A percentile compares a stretch with the other conserved stretches of the same genome.
Evolutionary conservation across 2,113 vertebrate species (phyloP).

Genomic region (Empidonax alnorum): DNA sequence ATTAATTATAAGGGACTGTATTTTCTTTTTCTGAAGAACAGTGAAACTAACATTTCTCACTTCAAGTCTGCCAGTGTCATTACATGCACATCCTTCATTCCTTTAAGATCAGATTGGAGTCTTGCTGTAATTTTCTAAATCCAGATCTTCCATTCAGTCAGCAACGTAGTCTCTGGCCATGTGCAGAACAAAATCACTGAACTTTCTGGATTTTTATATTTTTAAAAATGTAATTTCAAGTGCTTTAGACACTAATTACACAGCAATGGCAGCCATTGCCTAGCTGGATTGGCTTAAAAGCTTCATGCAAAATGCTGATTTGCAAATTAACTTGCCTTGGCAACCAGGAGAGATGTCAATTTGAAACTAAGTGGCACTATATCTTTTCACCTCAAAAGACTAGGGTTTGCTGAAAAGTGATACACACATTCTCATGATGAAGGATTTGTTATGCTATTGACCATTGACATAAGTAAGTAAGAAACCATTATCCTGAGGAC

Average conservation of each 20-base stretch:
- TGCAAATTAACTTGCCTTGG: constrained; percentile 28
- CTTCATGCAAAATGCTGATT: not conserved
- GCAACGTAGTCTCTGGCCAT: not conserved
- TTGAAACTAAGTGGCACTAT: constrained; percentile 30
- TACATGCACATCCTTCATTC: not conserved
- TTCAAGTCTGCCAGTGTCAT: not conserved
- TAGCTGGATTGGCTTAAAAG: constrained; percentile 1
- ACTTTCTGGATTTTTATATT: not conserved
- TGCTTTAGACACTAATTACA: constrained; percentile 18
- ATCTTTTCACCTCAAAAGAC: constrained; percentile 46
- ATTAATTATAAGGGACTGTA: not conserved
- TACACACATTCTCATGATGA: constrained; percentile 13
- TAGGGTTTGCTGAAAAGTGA: constrained; percentile 42
- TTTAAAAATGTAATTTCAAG: not conserved
- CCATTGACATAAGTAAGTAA: constrained; percentile 44
- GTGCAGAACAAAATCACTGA: not conserved
- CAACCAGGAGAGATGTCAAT: not conserved
- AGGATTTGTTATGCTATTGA: constrained; percentile 52
- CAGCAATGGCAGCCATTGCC: not conserved
- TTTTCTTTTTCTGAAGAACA: constrained; percentile 21
- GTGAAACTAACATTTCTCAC: not conserved
- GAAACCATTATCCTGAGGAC: constrained; percentile 10
- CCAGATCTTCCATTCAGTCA: not conserved
- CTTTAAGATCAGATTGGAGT: not conserved
- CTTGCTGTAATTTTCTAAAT: not conserved